Base-by-base conservation (phyloP, 1,140 invertebrate genomes). In the Acromyrmex charruanus region DNA sequence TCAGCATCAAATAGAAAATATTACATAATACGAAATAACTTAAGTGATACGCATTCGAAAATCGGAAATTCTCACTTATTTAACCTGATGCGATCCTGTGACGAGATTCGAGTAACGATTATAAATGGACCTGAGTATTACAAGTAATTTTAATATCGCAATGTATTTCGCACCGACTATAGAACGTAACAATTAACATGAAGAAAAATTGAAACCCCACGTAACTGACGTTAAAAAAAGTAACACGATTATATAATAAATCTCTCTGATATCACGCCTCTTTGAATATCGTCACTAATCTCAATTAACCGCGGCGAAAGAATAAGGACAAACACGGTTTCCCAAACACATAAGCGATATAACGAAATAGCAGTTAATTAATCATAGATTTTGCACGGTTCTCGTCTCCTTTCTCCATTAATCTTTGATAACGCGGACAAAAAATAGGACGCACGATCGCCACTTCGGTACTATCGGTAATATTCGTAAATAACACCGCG, bases 361-460 rank as follows among this genome's bases (percentile, higher is more conserved):
- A 84, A 84, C 55, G 80, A 63, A 84, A 31, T 55, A 63, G 25
- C 25, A 44, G 80, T 84, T 68, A 58, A 84, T 84, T 84, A 84
- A 84, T 84, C 80, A 84, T 44, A 28, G 28, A 84, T 84, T 84
- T 58, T 69, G 80, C 80, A 84, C 69, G 80, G 55, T 21, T 84
- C 80, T 84, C 80, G 80, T 84, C 80, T 75, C 69, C 14, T 14
- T 59, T 84, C 69, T 75, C 80, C 80, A 84, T 84, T 84, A 84
- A 84, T 84, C 80, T 84, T 74, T 35, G 69, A 84, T 63, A 84
- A 25, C 53, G n/a, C 14, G 80, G 12, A 61, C 69, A 75, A 84
- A 84, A 84, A 84, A 55, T 84, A 55, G 80, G 14, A 58, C 80
- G 14, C 53, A 81, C 77, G 55, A 84, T 61, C 80, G 80, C 44